Conservation (phyloP, 2,113 vertebrate species). For the Ceyx cyanopectus region DNA sequence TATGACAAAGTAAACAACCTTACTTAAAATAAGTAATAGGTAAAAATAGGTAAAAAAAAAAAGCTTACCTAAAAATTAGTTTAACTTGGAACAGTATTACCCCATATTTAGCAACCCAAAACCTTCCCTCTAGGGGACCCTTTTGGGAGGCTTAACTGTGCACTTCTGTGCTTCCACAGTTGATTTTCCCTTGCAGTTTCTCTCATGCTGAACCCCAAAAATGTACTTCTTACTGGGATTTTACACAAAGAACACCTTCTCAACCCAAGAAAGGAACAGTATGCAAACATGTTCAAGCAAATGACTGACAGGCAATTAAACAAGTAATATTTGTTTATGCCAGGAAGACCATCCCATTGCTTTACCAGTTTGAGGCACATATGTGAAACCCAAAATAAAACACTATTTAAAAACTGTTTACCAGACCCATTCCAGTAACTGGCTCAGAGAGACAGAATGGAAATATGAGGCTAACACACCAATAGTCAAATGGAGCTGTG, state of each 20-base stretch:
- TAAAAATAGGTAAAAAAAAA: neutral
- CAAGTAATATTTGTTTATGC: neutral
- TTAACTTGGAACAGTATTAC: neutral
- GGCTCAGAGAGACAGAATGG: neutral
- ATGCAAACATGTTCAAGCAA: rapidly evolving
- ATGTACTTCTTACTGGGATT: neutral
- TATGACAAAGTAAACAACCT: neutral
- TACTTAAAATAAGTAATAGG: neutral
- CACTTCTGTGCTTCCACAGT: neutral
- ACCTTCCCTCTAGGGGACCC: neutral
- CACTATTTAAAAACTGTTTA: neutral
- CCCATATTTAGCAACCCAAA: neutral
- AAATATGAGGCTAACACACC: neutral
- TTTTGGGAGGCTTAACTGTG: neutral
- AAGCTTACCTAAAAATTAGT: neutral
- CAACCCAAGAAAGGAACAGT: neutral
- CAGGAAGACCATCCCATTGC: neutral
- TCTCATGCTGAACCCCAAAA: neutral
- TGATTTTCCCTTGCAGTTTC: neutral
- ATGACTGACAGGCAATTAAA: neutral
- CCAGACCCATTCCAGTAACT: neutral
- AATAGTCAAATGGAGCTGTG: neutral
- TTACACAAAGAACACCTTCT: neutral
- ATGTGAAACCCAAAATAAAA: neutral
- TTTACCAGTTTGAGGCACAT: neutral